A percentile compares a stretch with the other conserved stretches of the same genome.
Evolutionary conservation across 2,797 vertebrate species (phyloP).

Genomic region (Microctenopoma lineatum): DNA sequence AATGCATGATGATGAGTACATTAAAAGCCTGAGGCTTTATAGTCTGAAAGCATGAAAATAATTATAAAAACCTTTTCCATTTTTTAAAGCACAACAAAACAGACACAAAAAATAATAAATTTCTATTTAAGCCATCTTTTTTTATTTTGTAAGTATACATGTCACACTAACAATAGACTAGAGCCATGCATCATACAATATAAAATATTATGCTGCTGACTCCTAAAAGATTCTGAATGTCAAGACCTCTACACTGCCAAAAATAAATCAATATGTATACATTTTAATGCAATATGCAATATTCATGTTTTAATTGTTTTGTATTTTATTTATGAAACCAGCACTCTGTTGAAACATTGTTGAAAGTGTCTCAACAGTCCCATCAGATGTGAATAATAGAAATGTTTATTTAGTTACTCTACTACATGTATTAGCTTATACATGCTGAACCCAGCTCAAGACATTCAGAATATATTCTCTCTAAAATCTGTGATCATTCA

Average conservation of each 20-base stretch:
- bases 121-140: background rate
- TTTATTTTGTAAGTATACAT: background rate
- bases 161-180: background rate
- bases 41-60: conserved; percentile 1
- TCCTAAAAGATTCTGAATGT: background rate
- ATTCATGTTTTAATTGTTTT: background rate
- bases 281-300: background rate
- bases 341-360: too few relatives aligned
- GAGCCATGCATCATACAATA: background rate
- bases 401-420: background rate
- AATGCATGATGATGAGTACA: conserved; percentile 23
- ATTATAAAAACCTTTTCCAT: background rate
- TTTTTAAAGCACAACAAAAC: background rate
- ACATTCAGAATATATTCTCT: background rate
- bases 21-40: conserved; percentile 6
- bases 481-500: background rate
- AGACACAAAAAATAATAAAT: background rate
- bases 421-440: background rate
- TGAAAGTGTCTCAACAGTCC: background rate
- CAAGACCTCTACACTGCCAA: conserved; percentile 14
- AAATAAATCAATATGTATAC: background rate
- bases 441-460: background rate
- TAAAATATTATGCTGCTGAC: conserved; percentile 6
- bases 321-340: background rate
- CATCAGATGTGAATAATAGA: background rate